Percentiles rank a stretch among this genome's conserved stretches.
These are phyloP conservation scores for Coptodon rendalli DNA, from an alignment of 2,113 vertebrate genomes.

Conservation along the genomic window DNA sequence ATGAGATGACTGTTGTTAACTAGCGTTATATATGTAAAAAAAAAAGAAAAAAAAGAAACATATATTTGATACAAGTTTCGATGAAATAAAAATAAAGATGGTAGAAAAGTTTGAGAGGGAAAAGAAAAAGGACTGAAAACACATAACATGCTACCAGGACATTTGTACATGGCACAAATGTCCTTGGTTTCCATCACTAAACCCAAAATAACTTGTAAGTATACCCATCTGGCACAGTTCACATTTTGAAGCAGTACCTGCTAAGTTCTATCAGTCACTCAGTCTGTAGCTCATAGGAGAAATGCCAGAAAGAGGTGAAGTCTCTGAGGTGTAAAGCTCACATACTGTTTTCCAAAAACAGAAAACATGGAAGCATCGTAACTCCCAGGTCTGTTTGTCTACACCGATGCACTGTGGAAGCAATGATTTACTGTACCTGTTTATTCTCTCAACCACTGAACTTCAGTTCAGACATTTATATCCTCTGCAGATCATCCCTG, in stretches of 20 bases:
- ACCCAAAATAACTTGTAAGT: neutral
- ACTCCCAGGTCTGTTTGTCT: neutral
- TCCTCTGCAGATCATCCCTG: neutral
- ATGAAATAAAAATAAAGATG: neutral
- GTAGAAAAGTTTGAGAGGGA: neutral
- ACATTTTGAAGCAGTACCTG: neutral
- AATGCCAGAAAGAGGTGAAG: neutral
- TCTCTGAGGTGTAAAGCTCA: neutral
- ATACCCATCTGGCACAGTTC: neutral
- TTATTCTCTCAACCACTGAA: constrained; percentile 18
- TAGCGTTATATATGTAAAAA: neutral
- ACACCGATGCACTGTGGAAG: neutral
- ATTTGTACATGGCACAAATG: neutral
- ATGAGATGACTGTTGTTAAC: neutral
- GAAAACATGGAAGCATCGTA: neutral
- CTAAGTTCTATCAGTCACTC: neutral
- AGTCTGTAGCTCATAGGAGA: neutral
- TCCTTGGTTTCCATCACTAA: neutral
- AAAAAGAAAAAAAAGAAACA: neutral
- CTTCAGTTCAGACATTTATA: neutral
- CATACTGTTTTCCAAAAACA: neutral
- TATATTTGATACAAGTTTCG: too few relatives aligned
- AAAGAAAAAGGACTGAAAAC: neutral
- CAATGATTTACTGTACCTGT: constrained; percentile 17
- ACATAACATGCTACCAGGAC: neutral